phyloP scores from a whole-genome alignment of 1,140 invertebrate species.

The Cheumatopsyche charites region DNA sequence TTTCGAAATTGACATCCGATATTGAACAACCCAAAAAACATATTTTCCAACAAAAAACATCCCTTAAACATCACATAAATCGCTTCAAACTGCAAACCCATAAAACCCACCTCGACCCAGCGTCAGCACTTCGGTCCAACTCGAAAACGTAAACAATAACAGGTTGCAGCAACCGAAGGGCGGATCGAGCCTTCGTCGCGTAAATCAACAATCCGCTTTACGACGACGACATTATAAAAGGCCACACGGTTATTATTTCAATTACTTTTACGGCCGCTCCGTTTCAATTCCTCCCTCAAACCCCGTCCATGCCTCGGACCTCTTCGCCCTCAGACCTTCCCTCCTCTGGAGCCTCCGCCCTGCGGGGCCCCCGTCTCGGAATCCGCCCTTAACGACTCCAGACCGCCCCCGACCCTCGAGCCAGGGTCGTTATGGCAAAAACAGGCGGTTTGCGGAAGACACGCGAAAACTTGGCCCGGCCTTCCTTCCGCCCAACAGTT shows the following conservation, averaged over 20 bases:
- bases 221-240: constrained; percentile 33
- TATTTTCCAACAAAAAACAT: too few relatives aligned
- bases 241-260: constrained; percentile 29
- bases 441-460: constrained; percentile 23
- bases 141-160: too few relatives aligned
- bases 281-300: constrained; percentile 12
- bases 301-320: not conserved
- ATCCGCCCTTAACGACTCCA: too few relatives aligned
- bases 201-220: constrained; percentile 29
- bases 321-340: not conserved
- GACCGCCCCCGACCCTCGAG: not conserved
- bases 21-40: too few relatives aligned
- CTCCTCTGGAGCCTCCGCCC: not conserved
- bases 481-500: not conserved
- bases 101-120: too few relatives aligned
- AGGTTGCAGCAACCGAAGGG: not conserved
- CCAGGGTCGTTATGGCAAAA: constrained; percentile 29
- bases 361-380: too few relatives aligned
- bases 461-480: constrained; percentile 26
- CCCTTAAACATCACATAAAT: too few relatives aligned
- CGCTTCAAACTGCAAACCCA: too few relatives aligned
- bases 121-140: too few relatives aligned
- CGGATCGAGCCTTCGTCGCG: not conserved
- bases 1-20: too few relatives aligned
- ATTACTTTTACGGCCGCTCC: constrained; percentile 30